Conservation (phyloP, 2,113 vertebrate genomes). For the Calypte anna region DNA sequence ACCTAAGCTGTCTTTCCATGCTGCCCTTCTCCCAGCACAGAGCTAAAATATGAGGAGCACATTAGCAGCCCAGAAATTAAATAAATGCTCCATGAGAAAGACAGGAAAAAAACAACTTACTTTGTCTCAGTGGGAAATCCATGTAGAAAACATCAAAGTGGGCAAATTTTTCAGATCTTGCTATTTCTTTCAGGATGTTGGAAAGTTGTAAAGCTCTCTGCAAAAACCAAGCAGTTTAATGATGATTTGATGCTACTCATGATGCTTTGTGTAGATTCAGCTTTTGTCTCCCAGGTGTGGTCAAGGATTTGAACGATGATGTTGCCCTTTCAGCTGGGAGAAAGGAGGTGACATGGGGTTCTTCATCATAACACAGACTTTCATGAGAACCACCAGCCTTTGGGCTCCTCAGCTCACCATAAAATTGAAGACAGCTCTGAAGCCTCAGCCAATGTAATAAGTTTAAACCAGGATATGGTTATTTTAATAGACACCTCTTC, state of each 20-base stretch:
- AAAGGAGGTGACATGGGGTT: background rate
- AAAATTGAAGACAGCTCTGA: background rate
- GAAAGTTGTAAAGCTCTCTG: conserved; percentile 82
- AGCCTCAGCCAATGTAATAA: background rate
- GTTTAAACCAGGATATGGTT: background rate
- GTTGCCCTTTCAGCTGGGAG: background rate
- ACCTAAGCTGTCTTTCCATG: background rate
- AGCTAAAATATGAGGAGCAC: background rate
- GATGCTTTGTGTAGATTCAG: background rate
- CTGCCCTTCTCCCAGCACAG: background rate
- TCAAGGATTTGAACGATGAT: background rate
- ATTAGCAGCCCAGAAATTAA: background rate
- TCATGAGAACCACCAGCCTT: background rate
- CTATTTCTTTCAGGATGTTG: conserved; percentile 70
- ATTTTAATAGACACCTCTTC: background rate
- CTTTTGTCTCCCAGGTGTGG: background rate
- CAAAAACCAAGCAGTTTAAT: background rate
- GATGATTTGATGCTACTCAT: background rate
- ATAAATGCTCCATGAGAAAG: background rate
- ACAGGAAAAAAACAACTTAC: conserved; percentile 64
- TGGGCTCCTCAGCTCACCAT: background rate
- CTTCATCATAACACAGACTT: background rate
- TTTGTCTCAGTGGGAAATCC: conserved; percentile 76
- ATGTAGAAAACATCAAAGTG: conserved; percentile 77
- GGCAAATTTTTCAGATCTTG: conserved; percentile 66